Conservation (phyloP, 2,113 vertebrate species). For the Ophiodon elongatus region DNA sequence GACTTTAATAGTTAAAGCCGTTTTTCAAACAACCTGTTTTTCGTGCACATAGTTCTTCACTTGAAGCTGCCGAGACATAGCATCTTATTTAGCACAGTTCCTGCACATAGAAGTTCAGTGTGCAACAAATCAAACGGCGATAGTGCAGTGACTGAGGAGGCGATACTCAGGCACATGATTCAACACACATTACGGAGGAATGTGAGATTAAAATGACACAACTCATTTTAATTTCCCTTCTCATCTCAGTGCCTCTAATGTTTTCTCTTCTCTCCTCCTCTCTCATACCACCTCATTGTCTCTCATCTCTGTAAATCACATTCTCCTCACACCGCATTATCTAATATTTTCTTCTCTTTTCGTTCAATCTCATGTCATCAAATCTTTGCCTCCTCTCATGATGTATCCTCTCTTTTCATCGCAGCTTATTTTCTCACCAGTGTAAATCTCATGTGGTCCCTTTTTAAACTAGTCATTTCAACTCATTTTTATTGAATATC, state of each 20-base stretch:
- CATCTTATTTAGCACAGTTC: not conserved
- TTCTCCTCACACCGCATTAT: not conserved
- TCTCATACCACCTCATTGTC: not conserved
- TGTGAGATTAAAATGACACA: not conserved
- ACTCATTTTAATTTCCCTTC: not conserved
- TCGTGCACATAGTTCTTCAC: not conserved
- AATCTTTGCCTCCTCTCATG: not conserved
- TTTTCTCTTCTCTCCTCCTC: not conserved
- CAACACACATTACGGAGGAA: not conserved
- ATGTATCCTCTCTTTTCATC: not conserved
- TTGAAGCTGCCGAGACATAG: not conserved
- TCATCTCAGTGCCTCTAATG: not conserved
- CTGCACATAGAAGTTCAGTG: not conserved
- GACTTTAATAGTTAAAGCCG: not conserved
- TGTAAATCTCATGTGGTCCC: not conserved
- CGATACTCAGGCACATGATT: not conserved
- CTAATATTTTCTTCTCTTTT: not conserved
- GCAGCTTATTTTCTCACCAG: slow-evolving; percentile 2
- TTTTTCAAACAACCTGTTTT: not conserved
- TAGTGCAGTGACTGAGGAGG: not conserved
- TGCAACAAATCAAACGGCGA: not conserved
- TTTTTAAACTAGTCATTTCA: not conserved
- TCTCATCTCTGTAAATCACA: not conserved
- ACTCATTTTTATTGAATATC: not conserved
- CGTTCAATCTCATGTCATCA: not conserved